Conservation (phyloP, 1,140 invertebrate genomes). For the Drosophila santomea region DNA sequence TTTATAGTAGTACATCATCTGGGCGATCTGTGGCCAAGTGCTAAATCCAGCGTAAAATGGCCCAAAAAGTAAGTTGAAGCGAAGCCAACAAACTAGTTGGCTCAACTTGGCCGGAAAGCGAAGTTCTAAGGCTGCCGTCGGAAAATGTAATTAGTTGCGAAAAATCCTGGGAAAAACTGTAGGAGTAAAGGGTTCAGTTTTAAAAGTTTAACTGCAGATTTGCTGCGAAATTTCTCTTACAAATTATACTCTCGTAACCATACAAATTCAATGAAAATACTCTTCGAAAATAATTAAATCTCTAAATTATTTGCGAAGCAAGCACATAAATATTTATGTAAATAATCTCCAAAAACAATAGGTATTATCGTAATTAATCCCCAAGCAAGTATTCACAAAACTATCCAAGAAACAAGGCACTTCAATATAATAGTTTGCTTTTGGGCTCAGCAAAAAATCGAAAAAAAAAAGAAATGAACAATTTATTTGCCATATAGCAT, state of each 20-base stretch:
- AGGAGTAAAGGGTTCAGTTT: constrained; percentile 6
- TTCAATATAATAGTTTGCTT: too few species aligned
- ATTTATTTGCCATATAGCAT: neutral
- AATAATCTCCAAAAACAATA: too few species aligned
- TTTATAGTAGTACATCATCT: constrained; percentile 8
- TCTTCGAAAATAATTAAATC: too few species aligned
- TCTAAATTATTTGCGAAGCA: too few species aligned
- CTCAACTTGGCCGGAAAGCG: constrained; percentile 26
- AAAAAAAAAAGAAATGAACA: neutral
- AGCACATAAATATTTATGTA: too few species aligned
- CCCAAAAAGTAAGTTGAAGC: constrained; percentile 10
- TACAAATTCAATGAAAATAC: too few species aligned
- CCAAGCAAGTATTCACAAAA: too few species aligned
- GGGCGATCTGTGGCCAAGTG: constrained; percentile 11
- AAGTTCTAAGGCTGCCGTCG: constrained; percentile 27
- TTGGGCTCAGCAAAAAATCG: too few species aligned
- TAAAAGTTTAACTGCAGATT: neutral
- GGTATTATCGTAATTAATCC: too few species aligned
- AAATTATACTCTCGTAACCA: neutral
- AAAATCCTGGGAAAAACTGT: constrained; percentile 5
- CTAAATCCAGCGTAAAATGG: constrained; percentile 5
- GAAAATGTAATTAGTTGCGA: constrained; percentile 32
- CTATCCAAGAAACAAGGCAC: too few species aligned
- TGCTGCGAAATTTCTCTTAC: neutral
- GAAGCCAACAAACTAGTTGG: constrained; percentile 37